Evolutionary conservation across 2,888 invertebrate genomes (phyloP), one percentile per base, ranked within the genome.

Genomic region (Salpingus planirostris): DNA sequence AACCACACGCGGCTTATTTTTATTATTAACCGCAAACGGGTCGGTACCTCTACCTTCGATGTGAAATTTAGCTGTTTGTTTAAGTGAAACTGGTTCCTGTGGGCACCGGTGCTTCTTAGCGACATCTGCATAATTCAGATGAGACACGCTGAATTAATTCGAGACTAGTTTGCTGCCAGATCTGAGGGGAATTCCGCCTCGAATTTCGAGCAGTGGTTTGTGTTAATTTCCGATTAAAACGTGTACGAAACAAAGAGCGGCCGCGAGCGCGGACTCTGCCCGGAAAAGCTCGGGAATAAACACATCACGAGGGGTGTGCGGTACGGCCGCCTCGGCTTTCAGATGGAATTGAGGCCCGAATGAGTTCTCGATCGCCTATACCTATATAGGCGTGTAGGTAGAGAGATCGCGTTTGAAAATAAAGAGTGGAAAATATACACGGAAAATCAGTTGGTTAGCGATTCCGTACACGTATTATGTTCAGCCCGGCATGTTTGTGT

Each of bases 391-490:
- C n/a, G n/a, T n/a, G n/a, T n/a, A n/a, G n/a, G n/a, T n/a, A n/a
- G n/a, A n/a, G n/a, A n/a, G n/a, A n/a, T n/a, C n/a, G n/a, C n/a
- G n/a, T n/a, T n/a, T n/a, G n/a, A n/a, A n/a, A 21, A 21, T 21
- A 21, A 21, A 21, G 22, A 21, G 5, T 11, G 22, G 3, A 10
- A 10, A 11, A 21, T 10, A 21, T 21, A 21, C 11, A 21, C 22
- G 11, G 3, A 21, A 21, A 21, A 21, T 21, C 22, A 21, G 22
- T 21, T 21, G 22, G 22, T 4, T 24, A 24, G 24, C 29, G 29
- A 55, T 55, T 55, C 55, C 27, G 32, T 29, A 39, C 55, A 55
- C 55, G 55, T 55, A 48, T 46, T 44, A 46, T 46, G 42, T 54
- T 49, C 47, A 47, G 45, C 47, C 50, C 31, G 27, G 31, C 35